Evolutionary conservation across 2,797 vertebrate species (phyloP), one percentile per base, ranked within the genome.

Genomic region (Gastrophryne carolinensis): DNA sequence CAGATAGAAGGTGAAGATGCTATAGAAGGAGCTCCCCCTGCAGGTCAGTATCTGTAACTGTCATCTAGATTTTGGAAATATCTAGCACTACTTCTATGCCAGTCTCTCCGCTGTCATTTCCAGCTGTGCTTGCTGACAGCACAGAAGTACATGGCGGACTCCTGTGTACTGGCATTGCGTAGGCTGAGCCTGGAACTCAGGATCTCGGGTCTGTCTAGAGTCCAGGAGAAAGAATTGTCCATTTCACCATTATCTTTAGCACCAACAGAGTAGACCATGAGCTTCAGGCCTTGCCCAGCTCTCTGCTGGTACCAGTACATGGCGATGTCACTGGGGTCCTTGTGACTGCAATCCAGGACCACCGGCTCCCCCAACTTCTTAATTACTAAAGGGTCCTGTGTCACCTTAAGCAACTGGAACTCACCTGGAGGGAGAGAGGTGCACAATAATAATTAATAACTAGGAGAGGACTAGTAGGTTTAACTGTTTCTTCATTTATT

Each of bases 301-400:
- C 19, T 67, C 37, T 76, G 79, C 4, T 73, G 66, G 72, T 79
- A 80, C 80, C 80, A 79, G 17, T 12, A 62, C 79, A 73, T 79
- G 21, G 12, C 1, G 19, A 34, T 1, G 24, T 62, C 61, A 65
- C 12, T 60, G 13, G 0, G 7, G 1, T 73, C 44, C 19, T 41
- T 11, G n/a, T 76, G 49, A 7, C 15, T n/a, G 15, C 73, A 76
- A 1, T 35, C 15, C 2, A 76, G 47, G 1, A 27, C 57, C 6
- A 9, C 47, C 5, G 9, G 13, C 9, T 53, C 27, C 15, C 57
- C 65, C 6, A 8, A 15, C 15, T 10, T n/a, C 8, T 19, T 23
- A 26, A 70, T 13, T 7, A 70, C 2, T 0, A 70, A 15, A n/a
- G 24, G 21, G 10, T 41, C 6, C 10, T 76, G 73, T 1, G 47